Evolutionary conservation across 2,797 vertebrate genomes (phyloP), one percentile per base, ranked within the genome.

Genomic region (Pyrrhura leucotis): DNA sequence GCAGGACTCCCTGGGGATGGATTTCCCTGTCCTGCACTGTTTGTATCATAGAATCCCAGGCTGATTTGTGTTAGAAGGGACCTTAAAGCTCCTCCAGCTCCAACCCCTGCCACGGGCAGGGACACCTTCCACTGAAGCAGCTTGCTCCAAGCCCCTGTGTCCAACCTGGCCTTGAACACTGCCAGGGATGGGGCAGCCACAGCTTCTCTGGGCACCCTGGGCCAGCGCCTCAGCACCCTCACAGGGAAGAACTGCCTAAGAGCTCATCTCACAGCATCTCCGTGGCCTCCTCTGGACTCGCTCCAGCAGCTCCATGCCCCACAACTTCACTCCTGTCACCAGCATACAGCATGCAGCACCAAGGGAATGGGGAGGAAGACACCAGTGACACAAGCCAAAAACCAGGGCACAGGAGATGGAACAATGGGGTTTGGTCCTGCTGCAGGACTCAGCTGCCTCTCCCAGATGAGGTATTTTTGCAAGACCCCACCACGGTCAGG

Each of bases 391-490:
- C 1, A 4, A 65, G 16, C 23, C 15, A 20, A 22, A 31, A 66
- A 44, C 16, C 1, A 0, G 35, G 58, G 48, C 20, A 80, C 45
- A 63, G 48, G n/a, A 76, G 77, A 23, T 5, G 5, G 40, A 73
- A 75, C n/a, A 17, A 33, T 7, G 47, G 48, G 35, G 1, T 54
- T 54, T 67, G 75, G 40, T 44, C 28, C 69, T 0, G 0, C 48
- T 53, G 61, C 5, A 2, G 45, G 67, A 26, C 16, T 29, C 42
- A 37, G 54, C 48, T 47, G 72, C 61, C 48, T 29, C 63, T 12
- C 61, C 50, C 29, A n/a, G 15, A 22, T 2, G 1, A 5, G 50
- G 28, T 13, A 6, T 53, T 79, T 69, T 48, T 8, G 2, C 65
- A 42, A 22, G 50, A 63, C 31, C 71, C 47, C 47, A 29, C 65